These are phyloP conservation scores for Eilema sororculum DNA, from an alignment of 2,888 invertebrate species.

Conservation along the genomic window DNA sequence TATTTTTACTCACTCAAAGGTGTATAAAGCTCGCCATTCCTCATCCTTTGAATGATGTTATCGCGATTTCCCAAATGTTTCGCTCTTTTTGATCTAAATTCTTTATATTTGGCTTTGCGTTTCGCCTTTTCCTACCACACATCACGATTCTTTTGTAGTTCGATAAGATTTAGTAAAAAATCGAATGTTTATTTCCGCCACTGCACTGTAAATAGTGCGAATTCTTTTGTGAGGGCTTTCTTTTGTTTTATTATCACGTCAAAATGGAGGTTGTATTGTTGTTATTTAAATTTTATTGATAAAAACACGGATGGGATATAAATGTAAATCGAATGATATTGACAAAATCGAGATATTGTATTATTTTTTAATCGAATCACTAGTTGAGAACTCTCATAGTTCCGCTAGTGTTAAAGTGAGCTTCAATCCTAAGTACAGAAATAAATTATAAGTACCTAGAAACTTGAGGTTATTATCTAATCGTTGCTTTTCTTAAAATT, in stretches of 20 bases:
- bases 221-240: slow-evolving; percentile 40
- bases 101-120: slow-evolving; percentile 77
- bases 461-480: slow-evolving; percentile 45
- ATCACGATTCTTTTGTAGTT: slow-evolving; percentile 78
- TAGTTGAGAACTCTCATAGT: slow-evolving; percentile 21
- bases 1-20: slow-evolving; percentile 78
- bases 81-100: slow-evolving; percentile 83
- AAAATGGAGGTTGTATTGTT: slow-evolving; percentile 6
- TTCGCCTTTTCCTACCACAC: slow-evolving; percentile 75
- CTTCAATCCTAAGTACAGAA: slow-evolving; percentile 31
- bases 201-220: slow-evolving; percentile 52
- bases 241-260: slow-evolving; percentile 14
- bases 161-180: slow-evolving; percentile 73
- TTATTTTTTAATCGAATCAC: neutral
- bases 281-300: slow-evolving; percentile 6
- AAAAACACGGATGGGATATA: neutral
- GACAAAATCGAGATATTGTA: neutral
- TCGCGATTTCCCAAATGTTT: slow-evolving; percentile 82
- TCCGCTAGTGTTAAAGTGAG: slow-evolving; percentile 6
- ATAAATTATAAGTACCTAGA: slow-evolving; percentile 36
- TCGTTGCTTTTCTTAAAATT: slow-evolving; percentile 58
- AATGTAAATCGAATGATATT: neutral
- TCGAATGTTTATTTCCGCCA: slow-evolving; percentile 64
- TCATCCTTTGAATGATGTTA: slow-evolving; percentile 83
- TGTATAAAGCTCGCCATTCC: slow-evolving; percentile 78